Evolutionary conservation across 2,797 vertebrate genomes (phyloP), one percentile per base, ranked within the genome.

Genomic region (Chiroxiphia lanceolata): DNA sequence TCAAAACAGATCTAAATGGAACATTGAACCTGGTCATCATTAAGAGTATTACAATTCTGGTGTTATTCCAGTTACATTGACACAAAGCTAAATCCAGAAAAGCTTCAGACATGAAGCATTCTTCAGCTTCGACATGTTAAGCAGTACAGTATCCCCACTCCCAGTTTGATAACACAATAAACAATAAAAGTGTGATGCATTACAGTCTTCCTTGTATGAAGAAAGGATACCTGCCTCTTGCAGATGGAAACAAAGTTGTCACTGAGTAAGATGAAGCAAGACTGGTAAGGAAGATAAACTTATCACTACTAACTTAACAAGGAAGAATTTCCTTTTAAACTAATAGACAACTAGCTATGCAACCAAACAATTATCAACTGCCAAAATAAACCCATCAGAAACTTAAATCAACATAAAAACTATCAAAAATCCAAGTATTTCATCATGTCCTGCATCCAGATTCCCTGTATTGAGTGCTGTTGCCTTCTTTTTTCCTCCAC

Each of bases 91-190:
- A 84, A 75, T 45, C 26, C 36, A 71, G 40, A 47, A 84, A 56
- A 84, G 25, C 42, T 91, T 84, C 67, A 60, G 29, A 53, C 10
- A 22, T 8, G 31, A 82, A 68, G 16, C 15, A 61, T 27, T 20
- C n/a, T 51, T 87, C 36, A 60, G 22, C 40, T 74, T 31, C 22
- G 25, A 71, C 1, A 1, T 40, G 60, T 69, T 64, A 57, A 78
- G 61, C 10, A 19, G 36, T 14, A 59, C 1, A 38, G 11, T 6
- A 56, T 13, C 16, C 10, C 6, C 5, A 23, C 2, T 2, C 3
- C 4, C 17, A 53, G 12, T 40, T 31, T 34, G 34, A 44, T 19
- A 54, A 76, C 8, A 78, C 29, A 84, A 78, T 17, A 54, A 9
- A 1, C 6, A 69, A 42, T 10, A 34, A 45, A 74, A 77, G 3